Percentiles rank a stretch among this genome's conserved stretches.
These are phyloP conservation scores for Sesamia inferens DNA, from an alignment of 2,888 invertebrate species.

Conservation along the genomic window DNA sequence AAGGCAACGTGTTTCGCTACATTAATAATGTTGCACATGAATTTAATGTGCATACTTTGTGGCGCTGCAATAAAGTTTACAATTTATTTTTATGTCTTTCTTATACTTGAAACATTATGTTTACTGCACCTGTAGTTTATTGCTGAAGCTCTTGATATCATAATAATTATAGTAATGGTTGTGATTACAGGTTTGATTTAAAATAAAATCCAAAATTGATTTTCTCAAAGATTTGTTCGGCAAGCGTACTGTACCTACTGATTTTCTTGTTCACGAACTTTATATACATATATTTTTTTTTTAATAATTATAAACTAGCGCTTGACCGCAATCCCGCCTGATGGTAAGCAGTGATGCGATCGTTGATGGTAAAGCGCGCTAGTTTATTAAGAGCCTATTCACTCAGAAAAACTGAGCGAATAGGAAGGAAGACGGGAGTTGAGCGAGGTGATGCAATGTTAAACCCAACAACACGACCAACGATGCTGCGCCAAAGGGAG, in stretches of 20 bases:
- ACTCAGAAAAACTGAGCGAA: too few relatives aligned
- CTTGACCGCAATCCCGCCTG: too few relatives aligned
- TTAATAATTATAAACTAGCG: too few relatives aligned
- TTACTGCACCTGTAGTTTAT: constrained; percentile 49
- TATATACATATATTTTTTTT: too few relatives aligned
- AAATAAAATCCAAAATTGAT: background rate
- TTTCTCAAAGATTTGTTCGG: background rate
- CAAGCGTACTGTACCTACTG: background rate
- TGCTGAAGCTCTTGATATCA: constrained; percentile 17
- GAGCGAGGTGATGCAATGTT: too few relatives aligned
- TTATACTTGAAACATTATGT: constrained; percentile 39
- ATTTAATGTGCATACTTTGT: constrained; percentile 49
- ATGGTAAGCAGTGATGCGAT: too few relatives aligned
- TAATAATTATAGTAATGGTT: background rate
- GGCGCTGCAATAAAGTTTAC: constrained; percentile 48
- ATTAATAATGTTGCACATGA: constrained; percentile 49
- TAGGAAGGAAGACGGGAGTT: too few relatives aligned
- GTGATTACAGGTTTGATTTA: background rate
- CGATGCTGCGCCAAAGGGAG: too few relatives aligned
- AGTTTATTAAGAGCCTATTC: too few relatives aligned
- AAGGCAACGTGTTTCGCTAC: constrained; percentile 31
- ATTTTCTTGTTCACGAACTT: too few relatives aligned
- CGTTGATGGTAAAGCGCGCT: too few relatives aligned
- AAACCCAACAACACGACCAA: too few relatives aligned
- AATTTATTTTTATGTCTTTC: constrained; percentile 59